Conservation (phyloP, 37 sponge, comb jelly and placozoan species). For the Bolinopsis microptera region DNA sequence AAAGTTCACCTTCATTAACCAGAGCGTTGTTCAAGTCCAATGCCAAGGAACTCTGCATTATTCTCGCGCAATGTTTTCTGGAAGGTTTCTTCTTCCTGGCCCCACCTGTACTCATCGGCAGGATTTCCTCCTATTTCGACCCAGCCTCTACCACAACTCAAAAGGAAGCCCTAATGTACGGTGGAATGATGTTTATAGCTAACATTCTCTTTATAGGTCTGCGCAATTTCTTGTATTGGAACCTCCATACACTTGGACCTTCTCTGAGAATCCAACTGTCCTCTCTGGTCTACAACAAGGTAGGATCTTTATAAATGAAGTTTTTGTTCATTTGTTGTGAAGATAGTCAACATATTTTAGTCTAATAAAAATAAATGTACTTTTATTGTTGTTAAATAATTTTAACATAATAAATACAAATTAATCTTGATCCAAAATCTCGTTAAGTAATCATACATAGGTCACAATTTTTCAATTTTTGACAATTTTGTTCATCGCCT, state of each 20-base stretch:
- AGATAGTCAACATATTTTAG: too few relatives aligned
- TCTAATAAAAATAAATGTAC: too few relatives aligned
- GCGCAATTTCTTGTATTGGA: neutral
- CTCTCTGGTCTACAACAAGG: constrained; percentile 32
- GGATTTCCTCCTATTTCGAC: constrained; percentile 9
- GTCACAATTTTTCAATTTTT: too few relatives aligned
- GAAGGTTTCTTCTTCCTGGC: neutral
- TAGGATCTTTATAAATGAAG: too few relatives aligned
- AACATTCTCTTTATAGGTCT: neutral
- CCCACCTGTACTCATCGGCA: neutral
- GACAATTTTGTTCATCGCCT: too few relatives aligned
- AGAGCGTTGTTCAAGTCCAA: neutral
- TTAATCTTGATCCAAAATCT: too few relatives aligned
- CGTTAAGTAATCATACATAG: too few relatives aligned
- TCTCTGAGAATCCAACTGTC: neutral
- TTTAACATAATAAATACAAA: too few relatives aligned
- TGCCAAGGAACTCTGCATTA: neutral
- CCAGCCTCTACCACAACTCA: neutral
- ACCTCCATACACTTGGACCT: neutral
- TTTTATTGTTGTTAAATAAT: too few relatives aligned
- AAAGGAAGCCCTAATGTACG: neutral
- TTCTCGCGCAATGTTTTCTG: neutral
- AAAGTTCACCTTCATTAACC: neutral
- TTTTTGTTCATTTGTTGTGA: too few relatives aligned
- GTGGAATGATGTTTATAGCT: neutral